phyloP scores from a whole-genome alignment of 2,797 vertebrate genomes.

The Chiroxiphia lanceolata region DNA sequence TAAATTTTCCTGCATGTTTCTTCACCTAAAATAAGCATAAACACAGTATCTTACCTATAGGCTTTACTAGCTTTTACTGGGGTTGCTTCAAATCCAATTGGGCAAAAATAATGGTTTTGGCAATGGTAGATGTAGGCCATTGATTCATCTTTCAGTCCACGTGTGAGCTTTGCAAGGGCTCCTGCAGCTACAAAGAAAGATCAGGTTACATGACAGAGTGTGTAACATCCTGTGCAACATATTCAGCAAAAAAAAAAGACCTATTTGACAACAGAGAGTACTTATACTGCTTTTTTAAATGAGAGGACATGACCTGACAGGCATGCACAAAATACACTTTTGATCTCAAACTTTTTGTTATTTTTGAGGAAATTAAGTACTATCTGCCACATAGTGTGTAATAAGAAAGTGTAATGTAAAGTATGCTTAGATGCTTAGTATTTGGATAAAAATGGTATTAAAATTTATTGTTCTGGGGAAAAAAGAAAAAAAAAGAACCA shows the following conservation, averaged over 20 bases:
- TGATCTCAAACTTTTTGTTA: neutral
- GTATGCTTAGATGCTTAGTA: neutral
- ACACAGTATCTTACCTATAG: slow-evolving; percentile 83
- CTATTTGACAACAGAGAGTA: neutral
- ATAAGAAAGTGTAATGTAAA: neutral
- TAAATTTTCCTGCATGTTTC: neutral
- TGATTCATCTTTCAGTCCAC: slow-evolving; percentile 91
- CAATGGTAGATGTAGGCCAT: slow-evolving; percentile 99
- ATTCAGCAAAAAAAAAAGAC: neutral
- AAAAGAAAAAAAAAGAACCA: neutral
- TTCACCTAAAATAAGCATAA: neutral
- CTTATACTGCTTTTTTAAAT: neutral
- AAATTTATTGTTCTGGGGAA: neutral
- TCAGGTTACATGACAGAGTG: neutral
- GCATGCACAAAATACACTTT: neutral
- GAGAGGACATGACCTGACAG: neutral
- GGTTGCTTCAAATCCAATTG: slow-evolving; percentile 96
- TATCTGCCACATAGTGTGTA: neutral
- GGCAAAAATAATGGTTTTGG: slow-evolving; percentile 99
- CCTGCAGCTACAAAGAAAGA: slow-evolving; percentile 84
- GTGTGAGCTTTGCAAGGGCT: slow-evolving; percentile 90
- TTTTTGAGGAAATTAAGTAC: neutral
- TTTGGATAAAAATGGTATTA: neutral
- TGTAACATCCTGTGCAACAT: neutral
- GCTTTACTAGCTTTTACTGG: slow-evolving; percentile 94